Evolutionary conservation across 2,113 vertebrate genomes (phyloP).

Genomic region (Pituophis catenifer): DNA sequence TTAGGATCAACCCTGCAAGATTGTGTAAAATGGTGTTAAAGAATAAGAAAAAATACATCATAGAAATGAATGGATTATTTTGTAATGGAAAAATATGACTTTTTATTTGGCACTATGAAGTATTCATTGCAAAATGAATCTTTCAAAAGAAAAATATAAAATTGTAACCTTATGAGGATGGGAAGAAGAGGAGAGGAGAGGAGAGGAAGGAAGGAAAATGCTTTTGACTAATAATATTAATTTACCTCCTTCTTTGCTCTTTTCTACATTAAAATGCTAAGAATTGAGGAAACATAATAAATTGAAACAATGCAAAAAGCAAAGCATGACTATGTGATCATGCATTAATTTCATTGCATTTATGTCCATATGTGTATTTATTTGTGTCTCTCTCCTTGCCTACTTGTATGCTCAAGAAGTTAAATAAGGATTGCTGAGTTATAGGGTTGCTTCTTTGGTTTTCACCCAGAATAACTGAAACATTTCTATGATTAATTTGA

Average conservation of each 20-base stretch:
- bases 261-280: constrained; percentile 24
- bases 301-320: background rate
- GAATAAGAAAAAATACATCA: background rate
- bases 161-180: background rate
- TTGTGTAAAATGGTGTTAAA: background rate
- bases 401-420: background rate
- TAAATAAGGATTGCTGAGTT: constrained; percentile 9
- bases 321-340: background rate
- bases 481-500: constrained; percentile 47
- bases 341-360: background rate
- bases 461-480: constrained; percentile 47
- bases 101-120: constrained; percentile 6
- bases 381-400: background rate
- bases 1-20: background rate
- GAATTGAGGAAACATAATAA: background rate
- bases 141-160: constrained; percentile 19
- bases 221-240: constrained; percentile 19
- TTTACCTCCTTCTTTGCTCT: constrained; percentile 7
- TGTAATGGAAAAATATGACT: background rate
- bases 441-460: constrained; percentile 22
- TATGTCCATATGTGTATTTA: background rate
- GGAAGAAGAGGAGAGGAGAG: background rate
- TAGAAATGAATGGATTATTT: background rate
- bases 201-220: background rate
- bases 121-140: background rate